Percentiles rank a stretch among this genome's conserved stretches.
Evolutionary conservation across 2,888 invertebrate genomes (phyloP).

Genomic region (Pristionchus fissidentatus): DNA sequence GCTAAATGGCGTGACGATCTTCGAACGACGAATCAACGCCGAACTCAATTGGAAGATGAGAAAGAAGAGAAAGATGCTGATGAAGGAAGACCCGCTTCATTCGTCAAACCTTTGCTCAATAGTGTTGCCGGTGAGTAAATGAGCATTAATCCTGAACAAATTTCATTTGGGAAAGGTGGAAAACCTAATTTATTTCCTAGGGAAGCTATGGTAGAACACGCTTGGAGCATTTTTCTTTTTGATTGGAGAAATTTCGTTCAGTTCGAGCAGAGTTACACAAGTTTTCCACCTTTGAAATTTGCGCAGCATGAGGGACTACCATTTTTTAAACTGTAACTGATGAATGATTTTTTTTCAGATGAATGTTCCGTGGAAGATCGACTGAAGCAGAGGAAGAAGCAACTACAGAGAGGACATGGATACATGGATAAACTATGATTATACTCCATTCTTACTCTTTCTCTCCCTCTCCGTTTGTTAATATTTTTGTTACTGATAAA

Average conservation of each 20-base stretch:
- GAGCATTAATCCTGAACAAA: not conserved
- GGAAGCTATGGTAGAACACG: too few species aligned
- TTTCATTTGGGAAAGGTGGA: not conserved
- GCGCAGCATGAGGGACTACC: too few species aligned
- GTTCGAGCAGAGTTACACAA: too few species aligned
- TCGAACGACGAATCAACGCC: constrained; percentile 50
- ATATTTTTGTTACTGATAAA: constrained; percentile 11
- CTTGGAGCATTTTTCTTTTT: too few species aligned
- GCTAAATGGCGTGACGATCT: constrained; percentile 62
- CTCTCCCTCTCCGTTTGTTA: not conserved
- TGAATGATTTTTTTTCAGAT: constrained; percentile 40
- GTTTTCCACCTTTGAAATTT: too few species aligned
- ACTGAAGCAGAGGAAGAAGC: constrained; percentile 58
- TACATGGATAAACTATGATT: constrained; percentile 59
- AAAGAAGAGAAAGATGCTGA: constrained; percentile 52
- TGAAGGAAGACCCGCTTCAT: constrained; percentile 45
- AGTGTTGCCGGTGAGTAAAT: constrained; percentile 1
- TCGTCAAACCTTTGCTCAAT: constrained; percentile 40
- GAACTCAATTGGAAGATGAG: constrained; percentile 51
- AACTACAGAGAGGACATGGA: constrained; percentile 59
- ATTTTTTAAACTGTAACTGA: not conserved
- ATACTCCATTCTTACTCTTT: not conserved
- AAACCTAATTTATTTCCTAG: not conserved
- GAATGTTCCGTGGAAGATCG: constrained; percentile 61
- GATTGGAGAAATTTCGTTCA: too few species aligned